Evolutionary conservation across 2,797 vertebrate species (phyloP).

Genomic region (Nyctibius grandis): DNA sequence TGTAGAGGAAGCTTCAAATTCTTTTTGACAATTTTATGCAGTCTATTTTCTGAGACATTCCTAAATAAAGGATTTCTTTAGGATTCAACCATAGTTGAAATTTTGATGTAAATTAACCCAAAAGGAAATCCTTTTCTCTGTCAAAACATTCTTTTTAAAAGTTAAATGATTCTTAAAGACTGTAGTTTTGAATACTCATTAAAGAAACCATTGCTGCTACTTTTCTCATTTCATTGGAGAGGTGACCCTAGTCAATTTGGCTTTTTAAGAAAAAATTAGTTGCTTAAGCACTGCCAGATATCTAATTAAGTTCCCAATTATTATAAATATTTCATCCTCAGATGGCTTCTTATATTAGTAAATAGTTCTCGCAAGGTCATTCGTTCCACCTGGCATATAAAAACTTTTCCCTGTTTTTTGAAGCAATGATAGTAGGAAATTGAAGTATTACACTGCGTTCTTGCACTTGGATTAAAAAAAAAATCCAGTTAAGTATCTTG

Average conservation of each 20-base stretch:
- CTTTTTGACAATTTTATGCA: not conserved
- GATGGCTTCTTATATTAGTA: conserved; percentile 34
- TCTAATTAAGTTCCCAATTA: conserved; percentile 48
- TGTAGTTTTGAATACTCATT: not conserved
- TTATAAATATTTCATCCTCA: conserved; percentile 50
- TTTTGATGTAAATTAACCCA: not conserved
- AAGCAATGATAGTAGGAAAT: not conserved
- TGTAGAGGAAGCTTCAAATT: not conserved
- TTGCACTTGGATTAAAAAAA: not conserved
- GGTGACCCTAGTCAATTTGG: not conserved
- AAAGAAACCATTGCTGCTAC: not conserved
- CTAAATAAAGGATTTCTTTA: not conserved
- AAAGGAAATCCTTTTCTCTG: not conserved
- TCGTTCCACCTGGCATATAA: not conserved
- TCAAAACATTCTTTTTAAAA: not conserved
- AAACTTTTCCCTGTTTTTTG: not conserved
- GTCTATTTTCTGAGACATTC: not conserved
- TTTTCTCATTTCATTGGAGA: not conserved
- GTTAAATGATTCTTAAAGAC: not conserved
- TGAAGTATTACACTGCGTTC: not conserved
- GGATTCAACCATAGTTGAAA: not conserved
- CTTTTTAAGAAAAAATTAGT: not conserved
- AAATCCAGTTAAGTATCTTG: not conserved
- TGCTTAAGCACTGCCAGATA: conserved; percentile 29
- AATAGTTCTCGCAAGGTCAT: conserved; percentile 45